Base-by-base conservation (phyloP, 2,888 invertebrate species). In the Hyles lineata region DNA sequence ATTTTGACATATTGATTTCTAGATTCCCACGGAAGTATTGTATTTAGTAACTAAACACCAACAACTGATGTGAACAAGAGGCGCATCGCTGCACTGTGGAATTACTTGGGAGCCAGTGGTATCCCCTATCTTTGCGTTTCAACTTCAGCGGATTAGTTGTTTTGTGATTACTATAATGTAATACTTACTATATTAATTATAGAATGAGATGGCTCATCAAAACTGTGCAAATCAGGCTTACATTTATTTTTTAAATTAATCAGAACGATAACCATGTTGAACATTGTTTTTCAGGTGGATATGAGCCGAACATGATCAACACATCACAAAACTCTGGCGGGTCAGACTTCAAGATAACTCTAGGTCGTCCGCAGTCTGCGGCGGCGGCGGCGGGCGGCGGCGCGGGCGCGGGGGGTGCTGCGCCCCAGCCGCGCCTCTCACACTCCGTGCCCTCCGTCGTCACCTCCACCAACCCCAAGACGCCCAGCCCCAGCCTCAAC, bases 401-500 rank as follows among this genome's bases (percentile, higher is more conserved):
- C 1, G 35, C 32, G 62, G 19, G 19, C 11, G 62, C 19, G 62
- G 19, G 15, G 17, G 35, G 32, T 8, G 62, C 35, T 35, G 67
- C 17, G 6, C 67, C 17, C 23, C 21, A 15, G 43, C 67, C 17
- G 17, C 67, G 23, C 67, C 43, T 17, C 23, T 21, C 55, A 21
- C 67, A 80, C 72, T 73, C 76, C 75, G 76, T 87, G 80, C 82
- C 89, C 84, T 86, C 92, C 77, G 91, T 95, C 76, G 96, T 97
- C 79, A 96, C 97, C 76, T 97, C 97, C 78, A 97, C 97, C 80
- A 97, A 97, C 91, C 97, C 97, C 78, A 97, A 97, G 95, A 97
- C 97, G 76, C 98, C 97, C 74, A 97, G 97, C 89, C 97, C 97
- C 73, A 96, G 96, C 87, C 96, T 96, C 84, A 95, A 95, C 89